Evolutionary conservation across 2,888 invertebrate species (phyloP), one percentile per base, ranked within the genome.

Genomic region (Tenthredo mesomela): DNA sequence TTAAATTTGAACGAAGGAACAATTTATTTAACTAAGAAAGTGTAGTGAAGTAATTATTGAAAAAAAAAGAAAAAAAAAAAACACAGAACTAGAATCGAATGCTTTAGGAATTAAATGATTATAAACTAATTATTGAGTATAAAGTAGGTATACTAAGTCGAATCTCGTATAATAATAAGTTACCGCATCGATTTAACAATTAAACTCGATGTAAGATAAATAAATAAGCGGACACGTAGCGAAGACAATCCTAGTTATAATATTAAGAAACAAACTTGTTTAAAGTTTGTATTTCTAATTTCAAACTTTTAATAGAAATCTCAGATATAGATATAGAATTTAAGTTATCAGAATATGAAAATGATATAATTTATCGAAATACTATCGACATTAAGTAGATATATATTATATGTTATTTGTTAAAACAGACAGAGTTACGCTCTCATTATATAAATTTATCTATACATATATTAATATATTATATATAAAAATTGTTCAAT

Each of bases 221-320:
- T 58, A 85, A 33, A 54, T 50, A 80, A 65, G 67, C 67, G 25
- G 71, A 33, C 40, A 61, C 47, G 50, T 37, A 85, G 84, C 84
- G 84, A 85, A 80, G 84, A 85, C 84, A 85, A 85, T 85, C 84
- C 54, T 85, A 85, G 84, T 78, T 80, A 50, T n/a, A 65, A 61
- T 80, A 80, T 37, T 25, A 12, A 43, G 33, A 25, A 10, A 61
- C 37, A 61, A 43, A 80, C 47, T 33, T 12, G 47, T 25, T 2
- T 21, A 10, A 40, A 50, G 50, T 50, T 50, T 54, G 18, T n/a
- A 54, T 12, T 54, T 54, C 29, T 1, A 54, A 77, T 9, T 50
- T 77, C 18, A 29, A 77, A 54, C 33, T 77, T 43, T 73, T 43
- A 21, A 73, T 73, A 43, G 43, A 73, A 37, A 33, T 67, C 67